A percentile compares a stretch with the other conserved stretches of the same genome.
Evolutionary conservation across 2,888 invertebrate species (phyloP).

Genomic region (Hetaerina titia): DNA sequence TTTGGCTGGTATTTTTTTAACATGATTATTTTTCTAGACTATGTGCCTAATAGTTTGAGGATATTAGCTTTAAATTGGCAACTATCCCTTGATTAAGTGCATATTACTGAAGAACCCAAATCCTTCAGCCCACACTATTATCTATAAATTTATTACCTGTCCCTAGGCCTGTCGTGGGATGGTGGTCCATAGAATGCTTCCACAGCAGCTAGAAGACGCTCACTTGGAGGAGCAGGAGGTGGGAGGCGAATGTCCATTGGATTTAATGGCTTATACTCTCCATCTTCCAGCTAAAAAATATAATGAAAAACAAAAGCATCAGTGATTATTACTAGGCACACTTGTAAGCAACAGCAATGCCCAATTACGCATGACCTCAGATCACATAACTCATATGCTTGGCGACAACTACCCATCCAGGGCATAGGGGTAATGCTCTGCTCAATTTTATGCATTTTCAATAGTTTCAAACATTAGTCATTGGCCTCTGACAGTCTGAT

Average conservation of each 20-base stretch:
- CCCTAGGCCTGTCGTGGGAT: constrained; percentile 95
- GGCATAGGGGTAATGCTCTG: no score
- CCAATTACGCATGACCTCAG: neutral
- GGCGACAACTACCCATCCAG: neutral
- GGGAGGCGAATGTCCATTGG: constrained; percentile 94
- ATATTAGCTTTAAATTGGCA: no score
- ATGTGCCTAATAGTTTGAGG: no score
- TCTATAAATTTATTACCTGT: constrained; percentile 82
- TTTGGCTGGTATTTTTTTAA: no score
- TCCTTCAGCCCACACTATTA: no score
- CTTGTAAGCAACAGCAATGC: neutral
- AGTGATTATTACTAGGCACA: neutral
- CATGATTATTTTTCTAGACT: no score
- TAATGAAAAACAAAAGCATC: neutral
- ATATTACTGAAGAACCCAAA: no score
- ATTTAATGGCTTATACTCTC: constrained; percentile 93
- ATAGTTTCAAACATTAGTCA: no score
- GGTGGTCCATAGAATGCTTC: constrained; percentile 98
- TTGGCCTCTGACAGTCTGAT: no score
- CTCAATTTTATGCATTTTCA: no score
- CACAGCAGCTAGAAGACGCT: constrained; percentile 93
- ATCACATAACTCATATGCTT: no score
- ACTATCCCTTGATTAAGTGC: no score
- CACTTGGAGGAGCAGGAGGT: constrained; percentile 96
- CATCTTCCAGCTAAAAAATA: constrained; percentile 87